phyloP scores from a whole-genome alignment of 2,888 invertebrate species.

The Stenchaetothrips biformis region DNA sequence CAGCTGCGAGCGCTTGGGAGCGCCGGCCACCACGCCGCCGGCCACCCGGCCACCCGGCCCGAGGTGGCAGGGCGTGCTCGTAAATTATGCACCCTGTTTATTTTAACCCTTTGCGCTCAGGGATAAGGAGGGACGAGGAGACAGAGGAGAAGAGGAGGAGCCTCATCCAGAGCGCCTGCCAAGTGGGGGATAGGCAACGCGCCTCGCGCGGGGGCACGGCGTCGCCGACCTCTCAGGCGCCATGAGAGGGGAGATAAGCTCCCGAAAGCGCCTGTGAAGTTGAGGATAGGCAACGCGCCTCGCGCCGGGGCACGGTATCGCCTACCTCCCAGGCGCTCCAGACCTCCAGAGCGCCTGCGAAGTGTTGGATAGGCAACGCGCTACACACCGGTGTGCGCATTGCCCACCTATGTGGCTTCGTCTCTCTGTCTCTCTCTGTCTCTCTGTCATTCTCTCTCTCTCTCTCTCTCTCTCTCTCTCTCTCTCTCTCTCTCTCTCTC shows the following conservation, averaged over 20 bases:
- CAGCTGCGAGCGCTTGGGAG: too few species aligned
- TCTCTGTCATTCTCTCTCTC: neutral
- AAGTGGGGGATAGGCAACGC: neutral
- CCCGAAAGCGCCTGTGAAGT: too few species aligned
- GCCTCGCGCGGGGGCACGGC: constrained; percentile 33
- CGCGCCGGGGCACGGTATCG: neutral
- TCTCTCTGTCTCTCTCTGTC: too few species aligned
- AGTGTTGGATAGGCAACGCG: neutral
- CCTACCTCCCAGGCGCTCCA: neutral
- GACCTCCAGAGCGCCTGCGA: neutral
- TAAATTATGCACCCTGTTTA: too few species aligned
- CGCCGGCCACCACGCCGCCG: too few species aligned
- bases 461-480: neutral
- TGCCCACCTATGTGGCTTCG: neutral
- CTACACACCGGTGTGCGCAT: neutral
- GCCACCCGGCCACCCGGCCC: too few species aligned
- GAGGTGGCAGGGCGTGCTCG: too few species aligned
- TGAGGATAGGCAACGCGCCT: neutral
- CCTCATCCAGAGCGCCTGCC: neutral
- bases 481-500: neutral
- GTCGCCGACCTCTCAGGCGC: constrained; percentile 35
- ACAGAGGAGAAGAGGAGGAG: constrained; percentile 33
- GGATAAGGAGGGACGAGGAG: constrained; percentile 32
- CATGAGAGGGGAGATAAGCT: neutral
- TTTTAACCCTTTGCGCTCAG: too few species aligned